Evolutionary conservation across 1,140 invertebrate genomes (phyloP).

Genomic region (Eufriesea mexicana): DNA sequence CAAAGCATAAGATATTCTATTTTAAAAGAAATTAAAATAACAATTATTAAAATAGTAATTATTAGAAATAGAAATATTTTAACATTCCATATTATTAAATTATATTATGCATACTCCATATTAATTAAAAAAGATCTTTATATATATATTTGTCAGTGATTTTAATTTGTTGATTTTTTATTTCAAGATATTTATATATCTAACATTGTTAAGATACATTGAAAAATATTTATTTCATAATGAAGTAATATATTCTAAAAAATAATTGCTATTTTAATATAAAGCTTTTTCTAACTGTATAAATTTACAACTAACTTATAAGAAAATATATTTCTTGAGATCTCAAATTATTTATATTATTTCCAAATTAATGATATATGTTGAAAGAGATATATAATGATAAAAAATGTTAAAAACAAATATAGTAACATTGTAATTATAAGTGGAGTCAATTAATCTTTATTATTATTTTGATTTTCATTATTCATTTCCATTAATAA

Average conservation of each 20-base stretch:
- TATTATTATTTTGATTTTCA: no score
- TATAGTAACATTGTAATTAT: no score
- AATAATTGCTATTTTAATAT: no score
- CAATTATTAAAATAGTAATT: not conserved
- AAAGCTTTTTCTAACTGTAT: not conserved
- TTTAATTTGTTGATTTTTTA: no score
- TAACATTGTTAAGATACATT: no score
- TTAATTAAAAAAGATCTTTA: not conserved
- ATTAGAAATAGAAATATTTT: not conserved
- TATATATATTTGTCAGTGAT: no score
- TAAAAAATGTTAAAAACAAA: no score
- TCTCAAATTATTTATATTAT: not conserved
- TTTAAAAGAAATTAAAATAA: not conserved
- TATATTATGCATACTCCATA: not conserved
- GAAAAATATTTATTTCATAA: no score
- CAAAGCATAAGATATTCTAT: not conserved
- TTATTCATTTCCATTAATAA: no score
- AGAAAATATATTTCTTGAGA: not conserved
- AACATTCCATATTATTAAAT: not conserved
- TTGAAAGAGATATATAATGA: not conserved
- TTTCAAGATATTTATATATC: no score
- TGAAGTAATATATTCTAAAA: no score
- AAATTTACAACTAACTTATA: not conserved
- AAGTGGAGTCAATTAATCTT: no score
- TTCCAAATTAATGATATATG: not conserved